Evolutionary conservation across 2,888 invertebrate genomes (phyloP), one percentile per base, ranked within the genome.

Genomic region (Dromius quadrimaculatus): DNA sequence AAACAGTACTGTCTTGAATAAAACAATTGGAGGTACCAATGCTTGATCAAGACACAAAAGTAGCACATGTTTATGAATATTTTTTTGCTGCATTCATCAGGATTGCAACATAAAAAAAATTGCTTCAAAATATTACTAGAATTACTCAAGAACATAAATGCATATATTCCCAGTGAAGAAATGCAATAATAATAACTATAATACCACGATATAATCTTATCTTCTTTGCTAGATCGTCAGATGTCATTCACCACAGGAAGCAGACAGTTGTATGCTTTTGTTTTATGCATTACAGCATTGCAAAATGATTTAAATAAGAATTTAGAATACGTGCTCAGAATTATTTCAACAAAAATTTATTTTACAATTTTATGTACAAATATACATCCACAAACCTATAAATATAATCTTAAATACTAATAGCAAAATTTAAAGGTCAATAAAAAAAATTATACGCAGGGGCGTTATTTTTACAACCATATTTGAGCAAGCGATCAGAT

Each of bases 401-500:
- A 9, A 13, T 19, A 8, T 13, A 45, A 8, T 20, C 8, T n/a
- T n/a, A n/a, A n/a, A 41, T 15, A 41, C 15, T 41, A 41, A 15
- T 41, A 41, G 50, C 50, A 23, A 43, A 54, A 54, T 28, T 54
- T 54, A 17, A 11, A 54, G 50, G 50, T 54, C 28, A 54, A 41
- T 41, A 41, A 54, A 23, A 54, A 28, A 28, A 28, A 28, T 11
- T n/a, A 28, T 15, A 23, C 50, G 50, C 6, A 4, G 13, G n/a
- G 15, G 13, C 50, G 59, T 34, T 34, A 8, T 36, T 59, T 43
- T 62, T 43, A 62, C 62, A 62, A 62, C 62, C 62, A 22, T 62
- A 62, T 15, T 62, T 62, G 62, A 62, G 62, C 62, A 62, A 62
- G 62, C 62, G 43, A 22, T 61, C 62, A 62, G 62, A 43, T 62